These are phyloP conservation scores for Phenganax stokvisi DNA, from an alignment of 92 coral and sea anemone species.

Conservation along the genomic window DNA sequence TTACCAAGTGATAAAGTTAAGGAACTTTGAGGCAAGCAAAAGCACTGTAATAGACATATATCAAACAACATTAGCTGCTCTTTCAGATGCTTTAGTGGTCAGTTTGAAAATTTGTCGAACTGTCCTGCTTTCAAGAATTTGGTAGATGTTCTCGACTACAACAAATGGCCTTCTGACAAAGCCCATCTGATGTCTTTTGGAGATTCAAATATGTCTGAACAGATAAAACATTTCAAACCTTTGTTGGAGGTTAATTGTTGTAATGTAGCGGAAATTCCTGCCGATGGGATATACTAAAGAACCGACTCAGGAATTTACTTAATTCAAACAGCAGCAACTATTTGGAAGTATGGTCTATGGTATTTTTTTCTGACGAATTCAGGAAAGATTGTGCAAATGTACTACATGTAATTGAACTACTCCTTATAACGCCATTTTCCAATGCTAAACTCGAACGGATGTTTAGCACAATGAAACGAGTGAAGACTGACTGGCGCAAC, in stretches of 20 bases:
- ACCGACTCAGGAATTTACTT: conserved; percentile 21
- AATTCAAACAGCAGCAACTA: background rate
- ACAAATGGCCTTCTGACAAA: conserved; percentile 1
- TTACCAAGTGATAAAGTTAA: background rate
- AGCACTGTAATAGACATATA: background rate
- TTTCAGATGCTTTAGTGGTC: conserved; percentile 12
- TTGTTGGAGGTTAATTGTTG: conserved; percentile 1
- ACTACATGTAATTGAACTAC: conserved; percentile 26
- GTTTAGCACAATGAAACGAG: conserved; percentile 30
- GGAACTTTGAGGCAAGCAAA: conserved; percentile 9
- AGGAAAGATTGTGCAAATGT: conserved; percentile 33
- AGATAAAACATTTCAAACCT: background rate
- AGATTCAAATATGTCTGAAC: conserved; percentile 4
- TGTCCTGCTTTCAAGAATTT: conserved; percentile 5
- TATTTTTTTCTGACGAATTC: conserved; percentile 5
- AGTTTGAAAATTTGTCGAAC: conserved; percentile 8
- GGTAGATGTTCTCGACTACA: conserved; percentile 23
- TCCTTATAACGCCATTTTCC: conserved; percentile 24
- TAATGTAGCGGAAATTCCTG: conserved; percentile 16
- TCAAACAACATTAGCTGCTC: background rate
- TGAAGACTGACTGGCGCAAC: conserved; percentile 37
- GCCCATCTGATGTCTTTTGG: background rate
- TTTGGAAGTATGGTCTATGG: conserved; percentile 7
- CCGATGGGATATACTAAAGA: conserved; percentile 36
- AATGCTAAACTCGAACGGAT: conserved; percentile 42